Base-by-base conservation (phyloP, 1,140 invertebrate species). In the Nymphalis io region DNA sequence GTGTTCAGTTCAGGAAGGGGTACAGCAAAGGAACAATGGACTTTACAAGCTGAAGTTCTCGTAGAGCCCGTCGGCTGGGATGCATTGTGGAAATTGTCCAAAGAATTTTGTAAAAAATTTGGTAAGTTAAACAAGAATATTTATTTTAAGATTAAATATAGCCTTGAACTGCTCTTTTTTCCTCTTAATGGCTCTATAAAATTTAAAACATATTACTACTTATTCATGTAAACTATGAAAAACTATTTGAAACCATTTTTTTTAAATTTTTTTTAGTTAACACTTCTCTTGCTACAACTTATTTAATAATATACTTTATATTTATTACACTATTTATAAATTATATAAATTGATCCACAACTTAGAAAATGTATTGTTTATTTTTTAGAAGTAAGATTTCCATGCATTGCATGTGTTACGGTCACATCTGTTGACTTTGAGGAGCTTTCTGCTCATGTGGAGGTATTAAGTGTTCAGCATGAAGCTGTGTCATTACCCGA, bases 41-140 rank as follows among this genome's bases (percentile, higher is more conserved):
- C 77, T 38, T 59, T 88, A 6, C 85, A 89, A 53, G 89, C 89
- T 0, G 89, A 91, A 55, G 44, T 88, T 2, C 39, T 88, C 6
- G 85, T 91, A 4, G 89, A 91, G 39, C 87, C 89, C 13, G 82
- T 90, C 0, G 89, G 89, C 2, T 90, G 88, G 88, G 87, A 90
- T 69, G 87, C 85, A 4, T 46, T 91, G 8, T 91, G 89, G 89
- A 90, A 90, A 69, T 78, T 91, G 8, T 90, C 89, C 10, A 91
- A 91, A 59, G 76, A 84, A 11, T 90, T 88, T 65, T 91, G 89
- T 68, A 90, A 89, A 63, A 89, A 84, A 44, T 90, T 91, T 80
- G 87, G 89, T 90, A 78, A 73, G 85, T 48, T 58, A 3, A 13
- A 15, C 0, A 8, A 51, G n/a, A 13, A 11, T 3, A 3, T 44